A percentile compares a stretch with the other conserved stretches of the same genome.
These are phyloP conservation scores for Epinotia brunnichana DNA, from an alignment of 2,888 invertebrate species.

Conservation along the genomic window DNA sequence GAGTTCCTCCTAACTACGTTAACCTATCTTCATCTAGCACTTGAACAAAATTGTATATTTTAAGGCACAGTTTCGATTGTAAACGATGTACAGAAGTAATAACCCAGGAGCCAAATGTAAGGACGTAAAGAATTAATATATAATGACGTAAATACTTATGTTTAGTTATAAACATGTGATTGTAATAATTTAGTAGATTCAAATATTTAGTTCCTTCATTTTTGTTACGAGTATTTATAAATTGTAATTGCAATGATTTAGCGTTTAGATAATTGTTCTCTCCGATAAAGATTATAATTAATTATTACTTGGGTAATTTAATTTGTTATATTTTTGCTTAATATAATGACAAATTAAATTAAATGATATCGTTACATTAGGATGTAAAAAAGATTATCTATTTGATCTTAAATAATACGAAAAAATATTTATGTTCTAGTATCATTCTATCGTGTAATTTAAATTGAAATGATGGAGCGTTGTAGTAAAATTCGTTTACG, in stretches of 20 bases:
- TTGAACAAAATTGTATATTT: constrained; percentile 19
- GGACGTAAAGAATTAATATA: constrained; percentile 72
- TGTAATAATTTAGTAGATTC: constrained; percentile 73
- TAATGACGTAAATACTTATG: constrained; percentile 71
- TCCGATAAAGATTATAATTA: constrained; percentile 77
- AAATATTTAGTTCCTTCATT: constrained; percentile 82
- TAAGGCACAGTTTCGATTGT: constrained; percentile 44
- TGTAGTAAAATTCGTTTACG: constrained; percentile 83
- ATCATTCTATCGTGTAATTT: constrained; percentile 81
- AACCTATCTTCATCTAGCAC: constrained; percentile 13
- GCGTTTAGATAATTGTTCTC: constrained; percentile 78
- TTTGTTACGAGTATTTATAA: constrained; percentile 81
- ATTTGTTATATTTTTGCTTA: constrained; percentile 82
- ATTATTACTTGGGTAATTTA: constrained; percentile 79
- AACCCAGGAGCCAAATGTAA: constrained; percentile 80
- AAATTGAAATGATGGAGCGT: constrained; percentile 75
- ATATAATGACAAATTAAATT: constrained; percentile 81
- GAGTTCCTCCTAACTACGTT: constrained; percentile 29
- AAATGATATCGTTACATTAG: constrained; percentile 83
- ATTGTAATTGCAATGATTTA: constrained; percentile 75
- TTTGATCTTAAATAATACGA: constrained; percentile 83
- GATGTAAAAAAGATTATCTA: constrained; percentile 84
- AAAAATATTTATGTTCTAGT: constrained; percentile 84
- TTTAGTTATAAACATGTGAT: constrained; percentile 79
- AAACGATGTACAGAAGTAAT: constrained; percentile 48